Evolutionary conservation across 2,113 vertebrate species (phyloP).

Genomic region (Brienomyrus brachyistius): DNA sequence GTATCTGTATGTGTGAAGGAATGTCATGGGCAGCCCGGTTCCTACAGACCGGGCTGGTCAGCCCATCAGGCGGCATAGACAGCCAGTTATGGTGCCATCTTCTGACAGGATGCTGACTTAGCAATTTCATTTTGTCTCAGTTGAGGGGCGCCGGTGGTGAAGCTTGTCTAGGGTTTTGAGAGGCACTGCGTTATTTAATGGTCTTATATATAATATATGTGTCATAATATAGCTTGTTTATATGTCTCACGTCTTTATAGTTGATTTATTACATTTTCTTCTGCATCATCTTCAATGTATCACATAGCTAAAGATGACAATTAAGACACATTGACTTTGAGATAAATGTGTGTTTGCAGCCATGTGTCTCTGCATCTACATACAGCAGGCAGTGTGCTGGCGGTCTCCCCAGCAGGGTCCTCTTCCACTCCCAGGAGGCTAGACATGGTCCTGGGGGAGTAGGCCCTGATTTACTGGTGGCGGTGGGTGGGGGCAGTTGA

Average conservation of each 20-base stretch:
- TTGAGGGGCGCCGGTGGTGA: not conserved
- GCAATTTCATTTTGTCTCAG: not conserved
- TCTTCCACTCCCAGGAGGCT: constrained; percentile 81
- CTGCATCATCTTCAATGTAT: not conserved
- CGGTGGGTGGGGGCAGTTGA: constrained; percentile 9
- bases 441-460: constrained; percentile 71
- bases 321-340: not conserved
- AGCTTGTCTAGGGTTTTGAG: not conserved
- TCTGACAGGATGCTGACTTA: not conserved
- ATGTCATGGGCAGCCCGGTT: not conserved
- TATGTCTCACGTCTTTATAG: not conserved
- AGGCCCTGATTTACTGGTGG: constrained; percentile 4
- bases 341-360: not conserved
- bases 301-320: not conserved
- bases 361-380: constrained; percentile 31
- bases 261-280: not conserved
- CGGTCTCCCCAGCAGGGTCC: constrained; percentile 70
- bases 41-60: not conserved
- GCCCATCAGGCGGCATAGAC: no score
- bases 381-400: constrained; percentile 64
- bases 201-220: not conserved
- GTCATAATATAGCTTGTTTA: not conserved
- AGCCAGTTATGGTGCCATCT: not conserved
- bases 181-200: not conserved
- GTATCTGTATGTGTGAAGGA: not conserved